Evolutionary conservation across 2,113 vertebrate species (phyloP).

Genomic region (Euleptes europaea): DNA sequence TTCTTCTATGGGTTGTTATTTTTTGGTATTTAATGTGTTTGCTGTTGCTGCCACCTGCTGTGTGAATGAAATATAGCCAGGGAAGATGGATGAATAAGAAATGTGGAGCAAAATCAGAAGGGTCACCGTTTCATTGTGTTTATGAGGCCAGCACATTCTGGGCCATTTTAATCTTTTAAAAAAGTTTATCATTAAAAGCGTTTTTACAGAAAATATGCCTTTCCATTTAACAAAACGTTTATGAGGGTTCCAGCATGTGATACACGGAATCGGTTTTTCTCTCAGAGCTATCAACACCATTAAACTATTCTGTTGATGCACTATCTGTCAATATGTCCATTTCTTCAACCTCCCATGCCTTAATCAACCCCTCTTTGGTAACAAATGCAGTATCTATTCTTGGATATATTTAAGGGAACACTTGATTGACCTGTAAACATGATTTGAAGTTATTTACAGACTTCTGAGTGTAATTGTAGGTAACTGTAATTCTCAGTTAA

Average conservation of each 20-base stretch:
- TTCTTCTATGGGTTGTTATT: accelerated
- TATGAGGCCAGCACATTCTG: too few species aligned
- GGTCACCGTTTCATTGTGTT: neutral
- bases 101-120: neutral
- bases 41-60: slow-evolving; percentile 55
- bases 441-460: neutral
- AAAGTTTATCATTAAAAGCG: too few species aligned
- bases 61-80: neutral
- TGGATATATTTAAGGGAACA: neutral
- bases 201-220: too few species aligned
- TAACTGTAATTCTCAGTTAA: accelerated
- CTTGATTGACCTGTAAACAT: neutral
- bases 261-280: too few species aligned
- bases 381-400: too few species aligned
- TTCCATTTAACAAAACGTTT: too few species aligned
- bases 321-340: too few species aligned
- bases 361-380: too few species aligned
- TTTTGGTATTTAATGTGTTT: accelerated
- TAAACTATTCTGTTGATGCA: too few species aligned
- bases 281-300: too few species aligned
- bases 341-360: too few species aligned
- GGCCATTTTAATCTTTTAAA: neutral
- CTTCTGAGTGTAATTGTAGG: neutral
- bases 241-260: too few species aligned
- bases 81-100: neutral